Percentiles rank a stretch among this genome's conserved stretches.
Evolutionary conservation across 2,797 vertebrate species (phyloP).

Genomic region (Enteromius unitaeniatus): DNA sequence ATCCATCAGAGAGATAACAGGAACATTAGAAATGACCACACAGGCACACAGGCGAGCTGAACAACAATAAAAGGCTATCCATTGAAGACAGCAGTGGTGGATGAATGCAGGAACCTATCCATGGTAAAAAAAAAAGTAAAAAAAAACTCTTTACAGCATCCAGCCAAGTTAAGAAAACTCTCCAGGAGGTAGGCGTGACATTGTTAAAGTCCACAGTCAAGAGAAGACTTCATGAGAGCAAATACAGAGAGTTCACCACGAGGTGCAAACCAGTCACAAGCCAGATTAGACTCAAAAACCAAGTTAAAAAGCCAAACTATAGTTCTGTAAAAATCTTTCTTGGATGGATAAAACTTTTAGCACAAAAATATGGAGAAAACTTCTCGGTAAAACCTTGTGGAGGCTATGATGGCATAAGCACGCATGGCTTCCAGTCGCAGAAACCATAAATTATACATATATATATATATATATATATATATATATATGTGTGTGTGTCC

Average conservation of each 20-base stretch:
- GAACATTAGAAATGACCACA: background rate
- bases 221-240: constrained; percentile 6
- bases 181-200: background rate
- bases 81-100: background rate
- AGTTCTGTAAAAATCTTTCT: background rate
- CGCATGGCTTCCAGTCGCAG: background rate
- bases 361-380: background rate
- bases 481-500: background rate
- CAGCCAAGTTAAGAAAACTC: background rate
- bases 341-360: background rate
- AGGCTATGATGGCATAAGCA: background rate
- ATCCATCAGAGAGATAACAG: background rate
- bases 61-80: background rate
- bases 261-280: constrained; percentile 17
- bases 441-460: no score
- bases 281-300: constrained; percentile 4
- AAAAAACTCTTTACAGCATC: background rate
- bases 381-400: background rate
- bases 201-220: constrained; percentile 8
- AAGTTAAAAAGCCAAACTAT: background rate
- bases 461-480: no score
- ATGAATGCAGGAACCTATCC: background rate
- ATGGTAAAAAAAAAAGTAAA: no score
- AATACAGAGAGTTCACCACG: constrained; percentile 8
- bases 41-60: background rate